A percentile compares a stretch with the other conserved stretches of the same genome.
These are phyloP conservation scores for Urocyon cinereoargenteus DNA, from an alignment of 2,797 vertebrate genomes.

Conservation along the genomic window DNA sequence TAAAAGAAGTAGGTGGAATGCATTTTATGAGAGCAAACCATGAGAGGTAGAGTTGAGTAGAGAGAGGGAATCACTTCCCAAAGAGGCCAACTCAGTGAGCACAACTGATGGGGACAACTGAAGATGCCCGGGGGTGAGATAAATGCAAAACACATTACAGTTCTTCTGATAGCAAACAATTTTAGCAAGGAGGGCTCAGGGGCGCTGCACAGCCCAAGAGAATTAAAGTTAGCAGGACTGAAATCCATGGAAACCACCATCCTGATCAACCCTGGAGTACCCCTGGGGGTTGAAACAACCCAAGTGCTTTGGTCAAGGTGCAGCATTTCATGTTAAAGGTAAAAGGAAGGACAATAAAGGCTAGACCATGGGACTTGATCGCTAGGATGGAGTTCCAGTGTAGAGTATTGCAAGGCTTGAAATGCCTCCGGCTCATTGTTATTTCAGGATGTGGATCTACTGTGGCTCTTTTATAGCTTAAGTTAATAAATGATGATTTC, in stretches of 20 bases:
- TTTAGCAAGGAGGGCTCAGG: neutral
- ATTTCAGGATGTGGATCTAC: neutral
- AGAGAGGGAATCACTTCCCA: neutral
- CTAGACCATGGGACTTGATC: no score
- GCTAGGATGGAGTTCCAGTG: rapidly evolving
- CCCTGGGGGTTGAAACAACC: rapidly evolving
- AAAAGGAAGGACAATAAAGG: neutral
- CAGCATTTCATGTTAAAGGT: neutral
- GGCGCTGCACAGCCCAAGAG: neutral
- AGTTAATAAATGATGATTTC: neutral
- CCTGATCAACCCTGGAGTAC: neutral
- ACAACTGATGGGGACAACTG: neutral
- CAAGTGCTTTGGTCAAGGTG: rapidly evolving
- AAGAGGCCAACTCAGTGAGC: neutral
- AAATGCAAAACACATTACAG: neutral
- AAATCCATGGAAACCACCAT: neutral
- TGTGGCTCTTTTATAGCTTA: neutral
- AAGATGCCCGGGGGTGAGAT: neutral
- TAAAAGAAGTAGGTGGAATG: neutral
- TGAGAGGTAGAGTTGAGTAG: neutral
- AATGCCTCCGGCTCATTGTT: neutral
- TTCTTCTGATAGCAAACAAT: neutral
- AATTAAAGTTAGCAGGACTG: neutral
- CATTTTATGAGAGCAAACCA: neutral
- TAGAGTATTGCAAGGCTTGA: rapidly evolving